These are phyloP conservation scores for Erythrocercus mccallii DNA, from an alignment of 2,113 vertebrate species.

Conservation along the genomic window DNA sequence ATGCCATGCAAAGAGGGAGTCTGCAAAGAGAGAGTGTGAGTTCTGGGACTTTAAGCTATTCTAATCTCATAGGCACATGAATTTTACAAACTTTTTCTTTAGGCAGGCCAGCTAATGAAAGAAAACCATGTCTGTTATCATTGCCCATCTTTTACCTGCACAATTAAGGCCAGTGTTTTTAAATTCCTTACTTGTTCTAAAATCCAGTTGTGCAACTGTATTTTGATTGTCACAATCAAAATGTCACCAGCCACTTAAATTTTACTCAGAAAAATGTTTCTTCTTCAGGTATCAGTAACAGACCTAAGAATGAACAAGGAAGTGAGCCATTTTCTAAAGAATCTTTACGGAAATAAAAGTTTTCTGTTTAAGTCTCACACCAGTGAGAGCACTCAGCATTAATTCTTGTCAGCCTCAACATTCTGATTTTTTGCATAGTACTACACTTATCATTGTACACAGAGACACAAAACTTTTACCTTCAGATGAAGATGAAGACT, in stretches of 20 bases:
- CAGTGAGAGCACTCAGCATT: not conserved
- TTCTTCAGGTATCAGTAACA: not conserved
- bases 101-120: not conserved
- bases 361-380: not conserved
- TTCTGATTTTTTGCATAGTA: not conserved
- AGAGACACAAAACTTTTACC: not conserved
- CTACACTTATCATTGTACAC: not conserved
- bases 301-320: not conserved
- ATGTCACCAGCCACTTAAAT: not conserved
- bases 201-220: not conserved
- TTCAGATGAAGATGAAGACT: not conserved
- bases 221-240: not conserved
- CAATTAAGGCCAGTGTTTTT: not conserved
- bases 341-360: rapidly evolving
- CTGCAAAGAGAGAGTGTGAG: not conserved
- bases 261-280: not conserved
- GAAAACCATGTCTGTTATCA: not conserved
- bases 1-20: not conserved
- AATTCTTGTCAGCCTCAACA: not conserved
- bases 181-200: not conserved
- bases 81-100: not conserved
- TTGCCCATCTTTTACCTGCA: not conserved
- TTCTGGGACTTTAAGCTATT: not conserved
- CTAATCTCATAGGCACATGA: not conserved
- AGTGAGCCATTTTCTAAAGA: not conserved